Evolutionary conservation across 2,888 invertebrate genomes (phyloP), one percentile per base, ranked within the genome.

Genomic region (Pyrocoelia pectoralis): DNA sequence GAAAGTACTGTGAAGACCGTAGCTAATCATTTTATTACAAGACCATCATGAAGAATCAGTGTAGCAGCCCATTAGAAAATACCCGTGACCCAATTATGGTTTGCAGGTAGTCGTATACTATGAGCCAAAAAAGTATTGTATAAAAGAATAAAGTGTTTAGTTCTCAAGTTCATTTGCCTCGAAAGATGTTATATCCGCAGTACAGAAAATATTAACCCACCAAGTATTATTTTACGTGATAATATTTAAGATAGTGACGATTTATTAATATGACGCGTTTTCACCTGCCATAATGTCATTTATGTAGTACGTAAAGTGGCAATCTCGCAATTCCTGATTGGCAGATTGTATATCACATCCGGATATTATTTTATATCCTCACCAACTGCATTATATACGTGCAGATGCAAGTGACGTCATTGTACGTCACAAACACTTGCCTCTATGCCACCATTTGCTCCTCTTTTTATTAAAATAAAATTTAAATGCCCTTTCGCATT

Each of bases 311-410:
- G 52, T 56, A 58, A 56, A 55, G 54, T 18, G 38, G 46, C 52
- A 61, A 61, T 64, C 58, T 59, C 56, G 38, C 58, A 65, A 55
- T 58, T 63, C 58, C 54, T 56, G 59, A 72, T 70, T 70, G 69
- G 67, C 66, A 71, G 70, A 71, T 72, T 72, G 66, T 63, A 61
- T 67, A 70, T 70, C 67, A 68, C 65, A 69, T 70, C 70, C 70
- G 70, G 68, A 65, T 58, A 65, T 68, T 66, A 68, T 68, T 70
- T 67, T 67, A 66, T 67, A 56, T 65, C 60, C 65, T 71, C 62
- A 51, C 65, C 64, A 67, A 70, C 61, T 66, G 68, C 68, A 70
- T 63, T 46, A 59, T 46, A 64, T 58, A 58, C 52, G 40, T 68
- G 71, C 71, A 71, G 68, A 71, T 71, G 70, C 57, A 67, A 54